Evolutionary conservation across 2,113 vertebrate species (phyloP).

Genomic region (Rana temporaria): DNA sequence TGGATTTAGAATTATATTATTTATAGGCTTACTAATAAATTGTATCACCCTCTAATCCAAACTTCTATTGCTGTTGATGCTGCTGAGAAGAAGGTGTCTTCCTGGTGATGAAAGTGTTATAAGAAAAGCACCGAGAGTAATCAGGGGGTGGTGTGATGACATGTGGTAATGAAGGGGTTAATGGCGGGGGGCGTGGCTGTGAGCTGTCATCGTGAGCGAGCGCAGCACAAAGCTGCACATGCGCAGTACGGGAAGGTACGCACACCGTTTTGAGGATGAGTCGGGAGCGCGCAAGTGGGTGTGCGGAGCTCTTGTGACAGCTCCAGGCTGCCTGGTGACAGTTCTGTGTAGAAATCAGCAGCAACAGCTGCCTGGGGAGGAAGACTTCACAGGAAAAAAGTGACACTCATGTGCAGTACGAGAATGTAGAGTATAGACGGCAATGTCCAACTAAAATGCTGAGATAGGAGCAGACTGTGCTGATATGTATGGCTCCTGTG

Average conservation of each 20-base stretch:
- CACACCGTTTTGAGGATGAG: background rate
- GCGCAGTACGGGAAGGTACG: background rate
- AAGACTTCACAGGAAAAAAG: background rate
- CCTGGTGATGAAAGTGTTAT: too few relatives aligned
- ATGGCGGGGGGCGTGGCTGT: too few relatives aligned
- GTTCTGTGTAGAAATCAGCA: background rate
- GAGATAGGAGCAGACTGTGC: background rate
- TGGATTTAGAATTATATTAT: too few relatives aligned
- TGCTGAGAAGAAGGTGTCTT: too few relatives aligned
- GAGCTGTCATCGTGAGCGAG: too few relatives aligned
- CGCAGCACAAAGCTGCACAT: too few relatives aligned
- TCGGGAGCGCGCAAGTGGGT: conserved; percentile 28
- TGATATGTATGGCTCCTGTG: background rate
- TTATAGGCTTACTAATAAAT: too few relatives aligned
- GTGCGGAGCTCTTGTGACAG: conserved; percentile 39
- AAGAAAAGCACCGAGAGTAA: too few relatives aligned
- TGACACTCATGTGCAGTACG: background rate
- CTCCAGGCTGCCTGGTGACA: conserved; percentile 30
- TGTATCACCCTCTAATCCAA: too few relatives aligned
- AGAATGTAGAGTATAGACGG: background rate
- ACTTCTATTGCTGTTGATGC: too few relatives aligned
- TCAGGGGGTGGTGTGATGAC: too few relatives aligned
- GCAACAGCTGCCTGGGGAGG: background rate
- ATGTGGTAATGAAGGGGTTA: too few relatives aligned
- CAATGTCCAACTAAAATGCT: background rate